Conservation (phyloP, 2,113 vertebrate species). For the Cryptotis parvus region DNA sequence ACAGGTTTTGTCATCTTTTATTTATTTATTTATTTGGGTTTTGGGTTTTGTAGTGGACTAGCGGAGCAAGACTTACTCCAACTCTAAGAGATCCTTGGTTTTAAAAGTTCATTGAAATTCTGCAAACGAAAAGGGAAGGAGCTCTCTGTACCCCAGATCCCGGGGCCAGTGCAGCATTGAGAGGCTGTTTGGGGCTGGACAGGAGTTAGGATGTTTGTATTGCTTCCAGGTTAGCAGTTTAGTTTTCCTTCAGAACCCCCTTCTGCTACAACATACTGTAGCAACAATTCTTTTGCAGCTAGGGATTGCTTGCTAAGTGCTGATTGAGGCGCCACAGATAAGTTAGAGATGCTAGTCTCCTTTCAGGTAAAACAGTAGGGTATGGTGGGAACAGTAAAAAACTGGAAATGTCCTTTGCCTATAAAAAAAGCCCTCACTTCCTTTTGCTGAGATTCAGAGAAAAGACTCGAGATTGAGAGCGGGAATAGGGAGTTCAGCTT, state of each 20-base stretch:
- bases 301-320: background rate
- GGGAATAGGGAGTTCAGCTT: background rate
- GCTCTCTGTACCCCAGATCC: background rate
- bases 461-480: background rate
- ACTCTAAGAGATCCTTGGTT: background rate
- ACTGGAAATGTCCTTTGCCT: background rate
- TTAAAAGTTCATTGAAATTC: conserved; percentile 38
- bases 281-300: background rate
- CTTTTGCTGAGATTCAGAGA: background rate
- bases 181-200: too few species aligned
- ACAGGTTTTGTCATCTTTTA: background rate
- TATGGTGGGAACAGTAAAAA: background rate
- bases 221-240: background rate
- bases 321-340: background rate
- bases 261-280: background rate
- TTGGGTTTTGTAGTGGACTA: background rate
- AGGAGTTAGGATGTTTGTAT: background rate
- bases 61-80: background rate
- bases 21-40: too few species aligned
- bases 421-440: background rate
- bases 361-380: background rate
- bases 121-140: background rate
- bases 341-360: background rate
- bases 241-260: background rate
- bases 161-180: too few species aligned